Base-by-base conservation (phyloP, 2,888 invertebrate genomes). In the Nomada hirtipes region DNA sequence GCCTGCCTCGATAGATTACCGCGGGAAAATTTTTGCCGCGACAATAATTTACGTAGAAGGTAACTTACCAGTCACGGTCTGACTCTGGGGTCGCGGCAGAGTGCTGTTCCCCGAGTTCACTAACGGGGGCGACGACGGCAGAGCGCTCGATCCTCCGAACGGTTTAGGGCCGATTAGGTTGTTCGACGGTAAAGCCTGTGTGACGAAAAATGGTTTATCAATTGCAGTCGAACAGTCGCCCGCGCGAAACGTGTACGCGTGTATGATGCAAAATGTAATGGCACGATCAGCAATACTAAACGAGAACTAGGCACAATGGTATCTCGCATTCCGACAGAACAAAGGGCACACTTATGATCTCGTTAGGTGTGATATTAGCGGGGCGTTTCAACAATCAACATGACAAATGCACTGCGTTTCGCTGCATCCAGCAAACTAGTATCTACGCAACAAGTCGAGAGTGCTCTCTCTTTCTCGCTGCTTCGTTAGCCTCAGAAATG, bases 1-100 rank as follows among this genome's bases (percentile, higher is more conserved):
- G 42, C 15, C 59, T 11, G 50, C 44, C 15, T 9, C 55, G 47
- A 36, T n/a, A 36, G 50, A 44, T 18, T 44, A 15, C 18, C 59
- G 20, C 7, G 13, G 4, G 57, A 13, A 59, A 26, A 64, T 60
- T 20, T 7, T 20, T 11, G 2, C 20, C 26, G 59, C 42, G 47
- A 4, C 11, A 20, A 9, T 18, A 1, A 23, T 52, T 70, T 9
- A 42, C 0, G 44, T 13, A 20, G 63, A 18, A 55, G 64, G 70
- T 67, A 82, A 92, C 93, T 93, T 90, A 94, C 94, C 93, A 89
- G 93, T 92, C 79, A 91, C 92, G 78, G 92, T 91, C 80, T 93
- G 93, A 88, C 91, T 93, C 88, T 91, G 92, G 18, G 91, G 91
- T 80, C 93, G 92, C 44, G 93, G 90, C 36, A 93, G 86, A 78